These are phyloP conservation scores for Troides oblongomaculatus DNA, from an alignment of 2,888 invertebrate genomes.

Conservation along the genomic window DNA sequence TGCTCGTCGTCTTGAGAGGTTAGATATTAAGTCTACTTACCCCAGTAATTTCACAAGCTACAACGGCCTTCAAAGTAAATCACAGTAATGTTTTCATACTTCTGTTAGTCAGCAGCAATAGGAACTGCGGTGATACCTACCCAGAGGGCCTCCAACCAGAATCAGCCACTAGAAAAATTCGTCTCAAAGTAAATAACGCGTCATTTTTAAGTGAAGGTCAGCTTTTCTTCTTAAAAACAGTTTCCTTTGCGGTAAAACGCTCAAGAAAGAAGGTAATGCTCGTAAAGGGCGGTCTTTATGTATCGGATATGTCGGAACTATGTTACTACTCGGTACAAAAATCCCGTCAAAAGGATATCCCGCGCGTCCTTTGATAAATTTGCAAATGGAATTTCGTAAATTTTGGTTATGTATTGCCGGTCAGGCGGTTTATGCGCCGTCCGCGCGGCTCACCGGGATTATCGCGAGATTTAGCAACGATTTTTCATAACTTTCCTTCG, in stretches of 20 bases:
- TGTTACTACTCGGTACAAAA: slow-evolving; percentile 37
- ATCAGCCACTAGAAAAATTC: too few relatives aligned
- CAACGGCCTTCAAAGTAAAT: too few relatives aligned
- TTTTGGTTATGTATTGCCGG: slow-evolving; percentile 76
- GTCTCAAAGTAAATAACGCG: too few relatives aligned
- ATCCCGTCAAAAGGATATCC: slow-evolving; percentile 41
- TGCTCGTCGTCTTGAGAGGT: too few relatives aligned
- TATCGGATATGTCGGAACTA: neutral
- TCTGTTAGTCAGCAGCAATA: too few relatives aligned
- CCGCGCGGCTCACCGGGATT: slow-evolving; percentile 77
- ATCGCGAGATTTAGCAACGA: slow-evolving; percentile 64
- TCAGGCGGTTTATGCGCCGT: slow-evolving; percentile 72
- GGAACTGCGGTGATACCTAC: too few relatives aligned
- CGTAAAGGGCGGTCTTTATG: neutral
- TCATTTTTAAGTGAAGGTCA: neutral
- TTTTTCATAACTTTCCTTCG: slow-evolving; percentile 67
- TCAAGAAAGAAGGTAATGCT: slow-evolving; percentile 1
- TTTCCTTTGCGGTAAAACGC: slow-evolving; percentile 1
- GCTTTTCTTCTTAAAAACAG: neutral
- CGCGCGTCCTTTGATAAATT: slow-evolving; percentile 53
- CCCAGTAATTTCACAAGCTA: too few relatives aligned
- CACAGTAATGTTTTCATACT: too few relatives aligned
- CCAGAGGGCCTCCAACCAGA: too few relatives aligned
- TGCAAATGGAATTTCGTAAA: slow-evolving; percentile 69
- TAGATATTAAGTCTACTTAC: too few relatives aligned